Conservation (phyloP, 2,888 invertebrate species). For the Incurvaria masculella region DNA sequence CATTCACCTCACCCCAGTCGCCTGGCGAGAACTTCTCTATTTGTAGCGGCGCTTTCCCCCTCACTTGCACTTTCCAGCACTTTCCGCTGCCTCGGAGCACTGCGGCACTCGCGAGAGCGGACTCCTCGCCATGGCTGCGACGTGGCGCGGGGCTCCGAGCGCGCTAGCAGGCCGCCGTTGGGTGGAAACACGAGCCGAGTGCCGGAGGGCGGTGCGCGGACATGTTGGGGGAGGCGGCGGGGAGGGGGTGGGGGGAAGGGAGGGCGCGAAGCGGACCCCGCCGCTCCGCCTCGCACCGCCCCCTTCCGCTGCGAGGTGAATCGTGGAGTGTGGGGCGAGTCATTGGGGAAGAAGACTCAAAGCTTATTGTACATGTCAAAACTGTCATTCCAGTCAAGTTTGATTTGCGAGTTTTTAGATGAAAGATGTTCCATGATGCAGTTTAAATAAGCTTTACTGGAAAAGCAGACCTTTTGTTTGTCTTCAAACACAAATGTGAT, state of each 20-base stretch:
- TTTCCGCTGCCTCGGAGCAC: background rate
- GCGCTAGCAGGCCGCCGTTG: background rate
- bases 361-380: no score
- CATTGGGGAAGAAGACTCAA: no score
- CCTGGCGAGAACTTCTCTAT: slow-evolving; percentile 47
- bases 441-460: no score
- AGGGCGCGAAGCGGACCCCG: background rate
- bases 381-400: no score
- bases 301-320: no score
- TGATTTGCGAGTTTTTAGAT: no score
- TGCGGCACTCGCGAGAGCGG: no score
- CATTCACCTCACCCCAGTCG: slow-evolving; percentile 53
- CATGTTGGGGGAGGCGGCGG: background rate
- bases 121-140: background rate
- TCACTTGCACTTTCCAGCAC: slow-evolving; percentile 33
- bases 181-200: background rate
- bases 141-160: background rate
- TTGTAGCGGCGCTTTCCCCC: slow-evolving; percentile 50
- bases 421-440: no score
- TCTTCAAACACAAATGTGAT: no score
- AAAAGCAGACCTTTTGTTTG: no score
- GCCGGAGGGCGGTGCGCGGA: background rate
- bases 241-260: background rate
- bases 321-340: no score
- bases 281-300: no score